phyloP scores from a whole-genome alignment of 1,140 invertebrate species.

The Drosophila bocqueti region DNA sequence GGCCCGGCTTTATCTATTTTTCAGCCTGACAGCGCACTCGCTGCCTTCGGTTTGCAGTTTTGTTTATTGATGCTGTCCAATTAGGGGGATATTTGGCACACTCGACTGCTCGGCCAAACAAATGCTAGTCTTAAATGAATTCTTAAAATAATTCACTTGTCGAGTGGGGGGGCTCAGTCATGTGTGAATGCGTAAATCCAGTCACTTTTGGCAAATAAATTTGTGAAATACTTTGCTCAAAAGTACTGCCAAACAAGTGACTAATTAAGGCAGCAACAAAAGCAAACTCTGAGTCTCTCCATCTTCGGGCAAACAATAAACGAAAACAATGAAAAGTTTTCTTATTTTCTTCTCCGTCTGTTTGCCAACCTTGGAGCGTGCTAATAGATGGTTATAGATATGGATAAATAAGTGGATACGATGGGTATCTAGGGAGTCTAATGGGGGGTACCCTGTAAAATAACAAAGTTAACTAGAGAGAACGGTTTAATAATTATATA shows the following conservation, averaged over 20 bases:
- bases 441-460: neutral
- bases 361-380: constrained; percentile 59
- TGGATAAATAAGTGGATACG: constrained; percentile 24
- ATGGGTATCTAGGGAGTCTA: neutral
- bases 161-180: neutral
- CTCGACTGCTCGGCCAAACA: constrained; percentile 37
- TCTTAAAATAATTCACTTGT: constrained; percentile 23
- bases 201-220: constrained; percentile 38
- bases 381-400: constrained; percentile 60
- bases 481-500: too few species aligned
- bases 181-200: constrained; percentile 22
- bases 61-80: constrained; percentile 66
- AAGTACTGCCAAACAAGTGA: constrained; percentile 29
- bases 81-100: constrained; percentile 60
- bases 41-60: constrained; percentile 23
- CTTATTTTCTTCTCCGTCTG: constrained; percentile 32
- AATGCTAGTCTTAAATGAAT: constrained; percentile 31
- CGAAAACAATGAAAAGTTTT: constrained; percentile 41
- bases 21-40: constrained; percentile 34
- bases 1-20: constrained; percentile 41
- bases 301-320: constrained; percentile 24
- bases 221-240: constrained; percentile 19
- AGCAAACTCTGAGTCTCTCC: constrained; percentile 9
- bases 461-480: neutral
- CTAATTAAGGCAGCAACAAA: constrained; percentile 54